Percentiles rank a stretch among this genome's conserved stretches.
Conservation (phyloP, 2,888 invertebrate species). For the Platycheirus rosarum region DNA sequence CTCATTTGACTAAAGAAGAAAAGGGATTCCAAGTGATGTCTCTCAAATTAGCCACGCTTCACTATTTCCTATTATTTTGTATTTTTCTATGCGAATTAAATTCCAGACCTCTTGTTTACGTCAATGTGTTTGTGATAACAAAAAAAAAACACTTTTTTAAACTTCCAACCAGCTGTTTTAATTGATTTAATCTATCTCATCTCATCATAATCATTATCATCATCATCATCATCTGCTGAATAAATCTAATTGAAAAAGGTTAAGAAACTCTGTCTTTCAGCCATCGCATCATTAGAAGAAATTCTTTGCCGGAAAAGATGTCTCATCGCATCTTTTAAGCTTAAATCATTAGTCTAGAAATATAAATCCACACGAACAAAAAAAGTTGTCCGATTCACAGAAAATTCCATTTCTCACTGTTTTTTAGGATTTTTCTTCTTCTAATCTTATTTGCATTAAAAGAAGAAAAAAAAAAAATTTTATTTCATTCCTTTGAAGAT, state of each 20-base stretch:
- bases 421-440: constrained; percentile 47
- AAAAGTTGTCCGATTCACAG: constrained; percentile 39
- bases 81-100: constrained; percentile 23
- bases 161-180: constrained; percentile 32
- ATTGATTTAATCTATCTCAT: constrained; percentile 46
- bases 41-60: constrained; percentile 26
- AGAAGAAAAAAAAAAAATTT: not conserved
- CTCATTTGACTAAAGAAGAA: no score
- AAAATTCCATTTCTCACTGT: constrained; percentile 53
- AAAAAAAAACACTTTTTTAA: constrained; percentile 7
- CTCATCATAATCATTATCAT: constrained; percentile 18
- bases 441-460: constrained; percentile 21
- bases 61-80: constrained; percentile 2
- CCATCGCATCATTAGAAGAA: not conserved
- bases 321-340: constrained; percentile 25
- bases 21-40: not conserved
- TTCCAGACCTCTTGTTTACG: constrained; percentile 13
- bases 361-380: constrained; percentile 31
- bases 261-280: constrained; percentile 18
- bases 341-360: constrained; percentile 64
- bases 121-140: constrained; percentile 17
- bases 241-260: constrained; percentile 35
- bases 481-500: constrained; percentile 20
- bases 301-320: constrained; percentile 60
- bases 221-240: constrained; percentile 26